Evolutionary conservation across 2,113 vertebrate species (phyloP), one percentile per base, ranked within the genome.

Genomic region (Poeciliopsis occidentalis): DNA sequence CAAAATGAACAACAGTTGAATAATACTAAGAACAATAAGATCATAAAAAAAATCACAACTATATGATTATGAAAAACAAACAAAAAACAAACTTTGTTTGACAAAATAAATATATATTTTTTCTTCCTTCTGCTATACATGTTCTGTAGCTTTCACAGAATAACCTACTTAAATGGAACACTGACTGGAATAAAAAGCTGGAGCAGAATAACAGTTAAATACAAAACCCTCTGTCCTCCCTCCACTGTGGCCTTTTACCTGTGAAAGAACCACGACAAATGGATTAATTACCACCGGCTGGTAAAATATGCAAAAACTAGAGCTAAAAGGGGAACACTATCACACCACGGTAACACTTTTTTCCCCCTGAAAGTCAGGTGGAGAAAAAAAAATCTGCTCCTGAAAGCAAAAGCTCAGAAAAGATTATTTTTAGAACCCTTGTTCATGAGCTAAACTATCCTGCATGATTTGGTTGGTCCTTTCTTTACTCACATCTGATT

Each of bases 1-100:
- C 19, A 29, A 75, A 79, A 39, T 27, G 31, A 63, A 69, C 79
- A 60, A 66, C 32, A 69, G 60, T 27, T 12, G 3, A 64, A 71
- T 54, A 30, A 51, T 73, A 70, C n/a, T 24, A 60, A 69, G 10
- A 61, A 7, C 32, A 73, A 64, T 51, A 57, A 29, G 4, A 37
- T 66, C 7, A 51, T 10, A 62, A 74, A 63, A 10, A 29, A 70
- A 64, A 17, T 31, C 67, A 8, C 27, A 63, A 34, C 34, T 37
- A 37, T 10, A 10, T 73, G 67, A 10, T 24, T 19, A 32, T 64
- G 12, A 41, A 54, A 54, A 54, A 31, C 61, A 63, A 29, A 19
- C 29, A 31, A 63, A 63, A 31, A 61, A n/a, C 13, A 6, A 47
- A 47, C 13, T 19, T 6, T 6, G 44, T 6, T 47, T 6, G 15